Conservation (phyloP, 2,113 vertebrate species). For the Indri indri region DNA sequence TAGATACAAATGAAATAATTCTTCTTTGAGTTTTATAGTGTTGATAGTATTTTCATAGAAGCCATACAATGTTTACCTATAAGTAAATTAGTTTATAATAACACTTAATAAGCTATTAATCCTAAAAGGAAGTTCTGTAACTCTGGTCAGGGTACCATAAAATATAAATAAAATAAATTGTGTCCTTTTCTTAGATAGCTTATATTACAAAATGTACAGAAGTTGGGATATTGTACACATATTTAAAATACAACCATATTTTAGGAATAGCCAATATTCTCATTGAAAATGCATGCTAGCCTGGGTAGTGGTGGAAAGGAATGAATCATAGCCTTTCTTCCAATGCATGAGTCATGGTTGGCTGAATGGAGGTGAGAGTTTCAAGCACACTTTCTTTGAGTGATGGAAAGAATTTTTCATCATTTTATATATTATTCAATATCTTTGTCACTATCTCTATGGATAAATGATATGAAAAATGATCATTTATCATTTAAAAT, state of each 20-base stretch:
- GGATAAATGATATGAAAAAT: constrained; percentile 72
- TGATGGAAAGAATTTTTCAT: constrained; percentile 65
- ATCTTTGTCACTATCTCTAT: constrained; percentile 59
- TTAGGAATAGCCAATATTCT: constrained; percentile 10
- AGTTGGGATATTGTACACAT: background rate
- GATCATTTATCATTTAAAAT: constrained; percentile 72
- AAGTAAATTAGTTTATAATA: background rate
- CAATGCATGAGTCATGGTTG: constrained; percentile 63
- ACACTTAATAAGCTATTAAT: background rate
- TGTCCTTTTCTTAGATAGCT: constrained; percentile 2
- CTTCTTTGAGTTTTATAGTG: background rate
- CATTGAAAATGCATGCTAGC: background rate
- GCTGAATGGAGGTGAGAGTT: constrained; percentile 51
- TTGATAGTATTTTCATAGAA: constrained; percentile 17
- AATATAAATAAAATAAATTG: background rate
- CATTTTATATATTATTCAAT: constrained; percentile 77
- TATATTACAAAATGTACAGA: background rate
- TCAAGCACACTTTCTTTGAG: constrained; percentile 52
- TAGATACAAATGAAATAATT: constrained; percentile 41
- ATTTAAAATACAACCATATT: constrained; percentile 26
- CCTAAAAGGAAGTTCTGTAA: constrained; percentile 19
- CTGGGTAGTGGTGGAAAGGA: background rate
- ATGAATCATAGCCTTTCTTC: constrained; percentile 44
- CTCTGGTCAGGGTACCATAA: background rate
- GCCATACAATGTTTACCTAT: constrained; percentile 21